Evolutionary conservation across 2,888 invertebrate species (phyloP).

Genomic region (Dicranocentrus wangi): DNA sequence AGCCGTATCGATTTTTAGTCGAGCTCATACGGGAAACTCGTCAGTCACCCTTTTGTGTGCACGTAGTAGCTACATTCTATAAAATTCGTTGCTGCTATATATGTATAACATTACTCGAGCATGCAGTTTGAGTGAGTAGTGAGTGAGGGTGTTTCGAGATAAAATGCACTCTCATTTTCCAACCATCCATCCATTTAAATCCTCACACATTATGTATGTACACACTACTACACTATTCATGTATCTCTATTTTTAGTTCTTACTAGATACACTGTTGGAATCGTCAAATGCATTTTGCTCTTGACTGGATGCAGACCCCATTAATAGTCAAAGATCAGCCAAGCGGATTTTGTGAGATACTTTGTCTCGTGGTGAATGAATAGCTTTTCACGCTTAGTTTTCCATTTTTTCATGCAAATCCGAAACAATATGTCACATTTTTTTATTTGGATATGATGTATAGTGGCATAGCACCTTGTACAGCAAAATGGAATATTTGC

Average conservation of each 20-base stretch:
- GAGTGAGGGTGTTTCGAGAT: slow-evolving; percentile 39
- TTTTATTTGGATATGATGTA: too few species aligned
- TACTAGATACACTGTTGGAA: not conserved
- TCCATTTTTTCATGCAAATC: too few species aligned
- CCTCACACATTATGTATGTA: not conserved
- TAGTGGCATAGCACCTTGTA: too few species aligned
- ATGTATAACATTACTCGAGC: not conserved
- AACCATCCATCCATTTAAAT: slow-evolving; percentile 32
- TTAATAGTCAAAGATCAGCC: too few species aligned
- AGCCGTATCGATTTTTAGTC: slow-evolving; percentile 60
- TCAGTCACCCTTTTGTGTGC: slow-evolving; percentile 32
- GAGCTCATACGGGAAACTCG: slow-evolving; percentile 55
- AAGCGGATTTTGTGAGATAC: too few species aligned
- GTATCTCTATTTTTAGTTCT: slow-evolving; percentile 3
- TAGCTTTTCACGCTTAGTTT: too few species aligned
- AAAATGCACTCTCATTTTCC: slow-evolving; percentile 60
- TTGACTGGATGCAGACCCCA: too few species aligned
- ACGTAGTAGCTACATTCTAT: not conserved
- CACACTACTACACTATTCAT: not conserved
- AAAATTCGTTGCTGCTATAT: too few species aligned
- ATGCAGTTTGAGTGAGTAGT: slow-evolving; percentile 9
- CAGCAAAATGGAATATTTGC: too few species aligned
- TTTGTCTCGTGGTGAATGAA: too few species aligned
- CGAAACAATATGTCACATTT: too few species aligned
- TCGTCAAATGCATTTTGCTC: not conserved